Evolutionary conservation across 2,113 vertebrate genomes (phyloP).

Genomic region (Sinocyclocheilus anophthalmus): DNA sequence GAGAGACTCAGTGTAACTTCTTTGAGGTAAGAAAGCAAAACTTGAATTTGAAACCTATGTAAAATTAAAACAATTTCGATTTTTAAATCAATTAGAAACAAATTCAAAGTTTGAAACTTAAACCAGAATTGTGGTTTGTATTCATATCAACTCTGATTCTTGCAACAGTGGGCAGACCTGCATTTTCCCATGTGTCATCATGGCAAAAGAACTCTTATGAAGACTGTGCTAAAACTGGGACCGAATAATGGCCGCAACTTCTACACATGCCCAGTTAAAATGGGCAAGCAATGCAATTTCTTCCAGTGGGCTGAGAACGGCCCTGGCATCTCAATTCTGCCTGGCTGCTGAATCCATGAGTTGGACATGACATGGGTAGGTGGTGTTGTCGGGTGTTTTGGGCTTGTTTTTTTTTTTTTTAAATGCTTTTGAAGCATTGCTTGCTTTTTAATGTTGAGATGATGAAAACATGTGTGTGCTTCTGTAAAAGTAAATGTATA

Average conservation of each 20-base stretch:
- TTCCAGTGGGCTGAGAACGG: constrained; percentile 87
- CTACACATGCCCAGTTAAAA: constrained; percentile 82
- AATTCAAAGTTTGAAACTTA: not conserved
- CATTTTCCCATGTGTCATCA: constrained; percentile 89
- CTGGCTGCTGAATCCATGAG: constrained; percentile 62
- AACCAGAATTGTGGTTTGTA: not conserved
- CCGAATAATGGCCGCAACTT: constrained; percentile 91
- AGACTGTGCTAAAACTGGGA: constrained; percentile 90
- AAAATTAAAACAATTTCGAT: not conserved
- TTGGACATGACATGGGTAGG: not conserved
- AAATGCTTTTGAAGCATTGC: not conserved
- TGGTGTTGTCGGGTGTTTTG: too few relatives aligned
- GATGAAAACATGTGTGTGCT: not conserved
- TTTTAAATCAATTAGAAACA: not conserved
- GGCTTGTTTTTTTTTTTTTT: too few relatives aligned
- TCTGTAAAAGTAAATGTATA: not conserved
- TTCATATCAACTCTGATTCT: constrained; percentile 50
- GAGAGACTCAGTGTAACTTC: constrained; percentile 80
- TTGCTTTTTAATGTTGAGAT: constrained; percentile 2
- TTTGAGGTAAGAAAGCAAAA: constrained; percentile 80
- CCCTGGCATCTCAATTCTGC: constrained; percentile 66
- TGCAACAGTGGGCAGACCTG: constrained; percentile 88
- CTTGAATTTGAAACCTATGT: not conserved
- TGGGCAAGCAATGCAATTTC: constrained; percentile 86
- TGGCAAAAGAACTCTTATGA: constrained; percentile 83